These are phyloP conservation scores for Chaetophractus vellerosus DNA, from an alignment of 2,797 vertebrate species.

Conservation along the genomic window DNA sequence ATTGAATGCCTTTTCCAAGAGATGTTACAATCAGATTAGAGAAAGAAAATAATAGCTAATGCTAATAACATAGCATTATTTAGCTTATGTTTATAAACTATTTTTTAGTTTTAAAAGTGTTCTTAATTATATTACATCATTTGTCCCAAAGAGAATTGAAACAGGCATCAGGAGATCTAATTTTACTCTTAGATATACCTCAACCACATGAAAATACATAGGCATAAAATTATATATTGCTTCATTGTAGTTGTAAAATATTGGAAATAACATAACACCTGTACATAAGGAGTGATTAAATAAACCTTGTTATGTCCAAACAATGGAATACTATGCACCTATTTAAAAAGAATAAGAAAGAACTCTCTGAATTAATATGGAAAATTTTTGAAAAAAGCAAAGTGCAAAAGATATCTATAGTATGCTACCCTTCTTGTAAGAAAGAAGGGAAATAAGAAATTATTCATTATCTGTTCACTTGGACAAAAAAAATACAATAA, in stretches of 20 bases:
- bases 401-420: background rate
- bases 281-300: background rate
- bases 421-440: background rate
- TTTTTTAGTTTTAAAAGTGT: background rate
- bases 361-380: constrained; percentile 31
- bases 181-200: background rate
- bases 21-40: background rate
- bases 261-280: background rate
- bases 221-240: background rate
- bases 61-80: background rate
- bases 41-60: background rate
- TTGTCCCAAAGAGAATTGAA: background rate
- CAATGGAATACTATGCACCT: background rate
- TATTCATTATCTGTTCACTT: background rate
- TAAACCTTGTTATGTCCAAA: background rate
- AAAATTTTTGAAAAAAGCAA: constrained; percentile 51
- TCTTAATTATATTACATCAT: constrained; percentile 27
- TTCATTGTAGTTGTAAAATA: background rate
- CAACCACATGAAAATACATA: constrained; percentile 35
- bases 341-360: background rate
- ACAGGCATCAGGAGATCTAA: background rate
- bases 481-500: background rate
- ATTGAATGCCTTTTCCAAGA: background rate
- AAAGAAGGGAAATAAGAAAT: background rate
- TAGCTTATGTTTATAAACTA: background rate